Conservation (phyloP, 2,797 vertebrate species). For the Tokudaia tokunoshimensis region DNA sequence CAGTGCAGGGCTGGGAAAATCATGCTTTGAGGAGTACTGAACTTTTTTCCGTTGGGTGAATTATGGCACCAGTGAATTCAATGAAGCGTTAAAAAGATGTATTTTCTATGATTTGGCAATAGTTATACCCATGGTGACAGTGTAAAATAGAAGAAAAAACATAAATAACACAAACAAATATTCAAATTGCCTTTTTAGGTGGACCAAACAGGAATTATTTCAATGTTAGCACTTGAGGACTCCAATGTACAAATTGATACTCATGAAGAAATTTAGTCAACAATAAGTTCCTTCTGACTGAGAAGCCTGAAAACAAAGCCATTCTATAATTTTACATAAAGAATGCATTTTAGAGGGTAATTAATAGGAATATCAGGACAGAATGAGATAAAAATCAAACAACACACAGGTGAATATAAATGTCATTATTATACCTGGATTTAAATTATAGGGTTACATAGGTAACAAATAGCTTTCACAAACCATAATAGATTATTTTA, state of each 20-base stretch:
- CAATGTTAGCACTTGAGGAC: not conserved
- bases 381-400: not conserved
- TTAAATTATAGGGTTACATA: not conserved
- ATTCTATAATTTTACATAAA: not conserved
- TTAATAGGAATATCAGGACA: not conserved
- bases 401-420: not conserved
- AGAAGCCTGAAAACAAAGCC: not conserved
- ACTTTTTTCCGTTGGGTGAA: not conserved
- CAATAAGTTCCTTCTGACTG: not conserved
- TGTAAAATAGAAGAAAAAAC: not conserved
- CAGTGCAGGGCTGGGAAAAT: not conserved
- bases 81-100: not conserved
- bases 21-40: not conserved
- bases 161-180: not conserved
- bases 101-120: not conserved
- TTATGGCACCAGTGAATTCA: not conserved
- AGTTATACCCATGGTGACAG: not conserved
- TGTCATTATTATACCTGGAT: rapidly evolving
- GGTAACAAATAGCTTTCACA: not conserved
- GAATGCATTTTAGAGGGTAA: not conserved
- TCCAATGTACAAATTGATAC: not conserved
- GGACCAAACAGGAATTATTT: not conserved
- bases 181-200: not conserved
- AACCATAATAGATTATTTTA: not conserved
- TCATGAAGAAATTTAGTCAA: not conserved